These are phyloP conservation scores for Lydus trimaculatus DNA, from an alignment of 2,888 invertebrate genomes.

Conservation along the genomic window DNA sequence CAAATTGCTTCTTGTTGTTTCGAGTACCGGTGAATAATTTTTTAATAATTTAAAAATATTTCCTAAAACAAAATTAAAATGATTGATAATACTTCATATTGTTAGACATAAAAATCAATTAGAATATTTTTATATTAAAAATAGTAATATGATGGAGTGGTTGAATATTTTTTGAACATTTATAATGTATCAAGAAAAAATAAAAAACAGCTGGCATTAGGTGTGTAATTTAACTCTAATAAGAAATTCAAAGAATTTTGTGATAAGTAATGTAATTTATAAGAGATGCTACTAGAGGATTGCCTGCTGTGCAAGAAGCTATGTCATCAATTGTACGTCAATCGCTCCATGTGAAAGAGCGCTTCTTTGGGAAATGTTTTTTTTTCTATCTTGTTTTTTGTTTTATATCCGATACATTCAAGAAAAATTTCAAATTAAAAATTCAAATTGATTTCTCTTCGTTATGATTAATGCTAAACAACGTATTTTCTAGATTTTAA, in stretches of 20 bases:
- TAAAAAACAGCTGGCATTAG: neutral
- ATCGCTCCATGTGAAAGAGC: constrained; percentile 18
- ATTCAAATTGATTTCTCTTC: no score
- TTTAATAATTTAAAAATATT: neutral
- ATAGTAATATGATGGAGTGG: neutral
- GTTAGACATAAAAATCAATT: no score
- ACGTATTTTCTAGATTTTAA: no score
- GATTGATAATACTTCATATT: neutral
- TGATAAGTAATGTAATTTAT: constrained; percentile 24
- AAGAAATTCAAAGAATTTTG: neutral
- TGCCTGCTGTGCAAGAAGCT: constrained; percentile 29
- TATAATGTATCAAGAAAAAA: neutral
- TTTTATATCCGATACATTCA: neutral
- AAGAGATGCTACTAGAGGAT: constrained; percentile 29
- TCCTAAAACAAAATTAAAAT: no score
- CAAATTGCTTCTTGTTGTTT: neutral
- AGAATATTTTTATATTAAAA: no score
- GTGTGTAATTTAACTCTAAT: constrained; percentile 5
- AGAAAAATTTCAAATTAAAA: neutral
- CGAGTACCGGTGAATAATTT: no score
- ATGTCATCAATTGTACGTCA: constrained; percentile 30
- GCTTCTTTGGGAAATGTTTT: neutral
- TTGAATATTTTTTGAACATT: neutral
- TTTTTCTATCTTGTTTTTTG: neutral
- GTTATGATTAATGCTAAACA: neutral